A percentile compares a stretch with the other conserved stretches of the same genome.
Conservation (phyloP, 2,113 vertebrate species). For the Symphodus melops region DNA sequence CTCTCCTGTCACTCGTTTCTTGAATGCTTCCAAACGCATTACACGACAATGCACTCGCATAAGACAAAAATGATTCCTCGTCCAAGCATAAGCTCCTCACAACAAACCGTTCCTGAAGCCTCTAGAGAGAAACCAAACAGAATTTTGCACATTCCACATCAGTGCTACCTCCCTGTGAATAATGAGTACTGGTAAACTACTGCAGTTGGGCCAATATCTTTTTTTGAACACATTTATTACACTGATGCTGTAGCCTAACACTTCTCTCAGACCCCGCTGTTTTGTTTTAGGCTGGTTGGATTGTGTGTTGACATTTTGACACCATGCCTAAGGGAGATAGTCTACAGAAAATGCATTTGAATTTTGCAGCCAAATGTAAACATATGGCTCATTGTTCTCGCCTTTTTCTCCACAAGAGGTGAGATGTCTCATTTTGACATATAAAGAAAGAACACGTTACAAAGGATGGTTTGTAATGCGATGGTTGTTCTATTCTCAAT, state of each 20-base stretch:
- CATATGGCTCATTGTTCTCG: constrained; percentile 54
- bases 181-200: constrained; percentile 19
- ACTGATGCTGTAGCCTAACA: constrained; percentile 11
- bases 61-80: constrained; percentile 22
- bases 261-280: constrained; percentile 18
- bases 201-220: constrained; percentile 22
- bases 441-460: constrained; percentile 37
- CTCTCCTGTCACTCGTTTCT: constrained; percentile 15
- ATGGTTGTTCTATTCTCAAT: neutral
- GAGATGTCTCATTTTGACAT: constrained; percentile 49
- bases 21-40: constrained; percentile 2
- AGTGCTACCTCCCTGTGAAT: constrained; percentile 20
- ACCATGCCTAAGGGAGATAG: constrained; percentile 22
- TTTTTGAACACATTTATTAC: constrained; percentile 27
- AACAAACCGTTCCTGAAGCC: constrained; percentile 15
- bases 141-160: constrained; percentile 15
- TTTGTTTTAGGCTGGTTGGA: constrained; percentile 38
- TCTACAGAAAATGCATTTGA: constrained; percentile 18
- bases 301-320: constrained; percentile 48
- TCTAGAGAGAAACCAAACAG: neutral
- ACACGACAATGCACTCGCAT: constrained; percentile 10
- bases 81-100: constrained; percentile 23
- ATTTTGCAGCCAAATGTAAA: constrained; percentile 47
- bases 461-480: constrained; percentile 26
- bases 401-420: constrained; percentile 36